These are phyloP conservation scores for Brachystomella parvula DNA, from an alignment of 1,140 invertebrate genomes.

Conservation along the genomic window DNA sequence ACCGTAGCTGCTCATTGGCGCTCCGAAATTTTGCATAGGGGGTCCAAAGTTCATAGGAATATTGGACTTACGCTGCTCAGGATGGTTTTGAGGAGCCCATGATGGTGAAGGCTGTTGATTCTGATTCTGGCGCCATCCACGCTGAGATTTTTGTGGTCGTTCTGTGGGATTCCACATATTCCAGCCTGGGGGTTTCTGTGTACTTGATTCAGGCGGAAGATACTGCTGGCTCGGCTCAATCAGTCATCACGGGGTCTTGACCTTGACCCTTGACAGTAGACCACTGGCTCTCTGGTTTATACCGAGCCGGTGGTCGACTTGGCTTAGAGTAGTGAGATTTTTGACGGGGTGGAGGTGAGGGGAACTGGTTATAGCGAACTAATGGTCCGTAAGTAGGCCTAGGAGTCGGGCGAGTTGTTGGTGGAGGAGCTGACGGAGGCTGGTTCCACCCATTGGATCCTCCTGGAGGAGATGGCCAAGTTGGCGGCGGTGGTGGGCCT, in stretches of 20 bases:
- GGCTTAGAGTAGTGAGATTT: neutral
- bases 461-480: neutral
- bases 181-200: neutral
- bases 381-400: neutral
- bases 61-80: neutral
- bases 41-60: conserved; percentile 25
- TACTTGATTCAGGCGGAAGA: neutral
- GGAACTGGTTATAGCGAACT: too few species aligned
- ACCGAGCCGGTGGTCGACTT: neutral
- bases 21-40: conserved; percentile 27
- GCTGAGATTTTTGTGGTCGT: neutral
- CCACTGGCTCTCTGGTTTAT: neutral
- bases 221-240: too few species aligned
- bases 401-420: neutral
- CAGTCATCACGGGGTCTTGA: too few species aligned
- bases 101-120: neutral
- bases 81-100: neutral
- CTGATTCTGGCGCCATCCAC: too few species aligned
- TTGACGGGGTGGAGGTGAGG: neutral
- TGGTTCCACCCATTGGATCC: neutral
- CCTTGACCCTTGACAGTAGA: neutral
- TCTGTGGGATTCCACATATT: neutral
- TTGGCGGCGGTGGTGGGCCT: neutral
- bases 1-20: conserved; percentile 17
- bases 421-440: neutral